Evolutionary conservation across 2,113 vertebrate species (phyloP).

Genomic region (Collichthys lucidus): DNA sequence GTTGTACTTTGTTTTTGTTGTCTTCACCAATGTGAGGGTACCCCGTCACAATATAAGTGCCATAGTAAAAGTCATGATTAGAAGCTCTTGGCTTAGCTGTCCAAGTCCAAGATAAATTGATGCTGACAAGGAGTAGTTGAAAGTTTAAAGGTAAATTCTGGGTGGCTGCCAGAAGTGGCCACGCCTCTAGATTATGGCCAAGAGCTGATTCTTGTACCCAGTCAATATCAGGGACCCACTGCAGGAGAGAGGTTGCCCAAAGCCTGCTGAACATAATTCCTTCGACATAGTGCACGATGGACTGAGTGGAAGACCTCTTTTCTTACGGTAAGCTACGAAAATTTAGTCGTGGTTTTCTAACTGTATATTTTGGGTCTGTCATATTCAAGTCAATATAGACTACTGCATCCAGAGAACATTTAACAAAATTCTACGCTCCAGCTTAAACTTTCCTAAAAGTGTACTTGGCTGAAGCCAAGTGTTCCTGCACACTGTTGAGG

Average conservation of each 20-base stretch:
- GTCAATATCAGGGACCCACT: slow-evolving; percentile 12
- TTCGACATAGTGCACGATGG: slow-evolving; percentile 4
- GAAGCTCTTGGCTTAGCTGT: not conserved
- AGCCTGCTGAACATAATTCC: slow-evolving; percentile 6
- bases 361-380: not conserved
- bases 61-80: not conserved
- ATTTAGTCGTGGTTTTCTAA: not conserved
- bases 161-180: slow-evolving; percentile 35
- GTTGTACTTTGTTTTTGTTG: not conserved
- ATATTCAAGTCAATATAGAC: not conserved
- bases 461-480: not conserved
- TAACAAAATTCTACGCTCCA: not conserved
- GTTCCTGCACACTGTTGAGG: not conserved
- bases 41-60: not conserved
- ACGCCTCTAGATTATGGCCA: slow-evolving; percentile 57
- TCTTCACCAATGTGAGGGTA: not conserved
- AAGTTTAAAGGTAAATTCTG: slow-evolving; percentile 6
- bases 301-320: slow-evolving; percentile 17
- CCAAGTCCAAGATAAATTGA: not conserved
- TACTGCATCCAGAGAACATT: not conserved
- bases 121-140: not conserved
- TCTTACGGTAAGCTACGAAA: slow-evolving; percentile 14
- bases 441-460: not conserved
- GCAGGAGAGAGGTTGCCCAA: slow-evolving; percentile 16
- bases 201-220: slow-evolving; percentile 7